Evolutionary conservation across 1,140 invertebrate genomes (phyloP), one percentile per base, ranked within the genome.

Genomic region (Bombus superbus): DNA sequence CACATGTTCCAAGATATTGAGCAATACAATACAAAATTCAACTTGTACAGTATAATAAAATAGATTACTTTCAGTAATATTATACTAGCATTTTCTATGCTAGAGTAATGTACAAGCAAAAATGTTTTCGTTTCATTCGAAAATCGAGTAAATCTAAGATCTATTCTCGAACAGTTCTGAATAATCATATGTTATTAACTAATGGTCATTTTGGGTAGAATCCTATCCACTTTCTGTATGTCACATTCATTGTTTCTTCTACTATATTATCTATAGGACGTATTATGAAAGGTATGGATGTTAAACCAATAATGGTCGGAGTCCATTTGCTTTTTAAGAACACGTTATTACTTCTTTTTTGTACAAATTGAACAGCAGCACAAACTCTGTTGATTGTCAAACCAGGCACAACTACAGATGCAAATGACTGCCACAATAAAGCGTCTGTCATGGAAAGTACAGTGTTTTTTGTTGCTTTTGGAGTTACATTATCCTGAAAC

Each of bases 341-440:
- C 83, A 94, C 95, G 80, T 87, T 90, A 44, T 81, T 84, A 68
- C 91, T 94, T 91, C 95, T 96, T 59, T 92, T 96, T 47, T 98
- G 94, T 1, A 96, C 64, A 85, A 94, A 96, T 77, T 95, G 94
- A 2, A 97, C 96, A 38, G 95, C 91, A 22, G 96, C 96, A 94
- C 98, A 99, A 81, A 98, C 95, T 90, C 98, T 96, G 95, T 99
- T 99, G 80, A 99, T 99, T 15, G 98, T 98, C 83, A 98, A 97
- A 38, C 99, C 99, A 40, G 99, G 99, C 88, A 99, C 97, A 40
- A 97, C 96, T 4, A 99, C 97, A 8, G 98, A 99, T 13, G 99
- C 99, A 75, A 99, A 96, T 74, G 97, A 97, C 94, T 99, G 99
- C 99, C 99, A 99, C 6, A 98, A 91, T 18, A 99, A 95, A 0